phyloP scores from a whole-genome alignment of 2,797 vertebrate species.

The Poecilia picta region DNA sequence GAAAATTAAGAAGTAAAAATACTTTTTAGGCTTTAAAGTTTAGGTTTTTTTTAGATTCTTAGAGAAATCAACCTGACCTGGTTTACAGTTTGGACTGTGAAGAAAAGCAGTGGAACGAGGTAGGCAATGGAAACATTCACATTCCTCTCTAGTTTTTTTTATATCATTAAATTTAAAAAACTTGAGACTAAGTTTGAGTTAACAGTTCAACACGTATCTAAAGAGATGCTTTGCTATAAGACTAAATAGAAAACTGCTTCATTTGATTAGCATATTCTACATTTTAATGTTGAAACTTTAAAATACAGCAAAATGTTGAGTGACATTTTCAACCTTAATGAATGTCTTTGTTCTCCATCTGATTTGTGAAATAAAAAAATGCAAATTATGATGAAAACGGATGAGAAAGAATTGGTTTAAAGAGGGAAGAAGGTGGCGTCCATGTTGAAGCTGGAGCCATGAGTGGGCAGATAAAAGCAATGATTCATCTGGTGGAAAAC shows the following conservation, averaged over 20 bases:
- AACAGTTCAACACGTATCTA: neutral
- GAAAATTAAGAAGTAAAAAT: neutral
- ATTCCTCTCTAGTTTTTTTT: neutral
- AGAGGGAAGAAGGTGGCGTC: neutral
- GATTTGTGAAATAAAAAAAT: neutral
- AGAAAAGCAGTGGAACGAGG: slow-evolving; percentile 44
- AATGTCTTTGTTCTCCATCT: neutral
- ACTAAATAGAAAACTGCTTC: neutral
- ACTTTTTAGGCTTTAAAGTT: neutral
- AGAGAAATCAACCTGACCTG: slow-evolving; percentile 7
- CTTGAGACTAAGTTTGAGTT: neutral
- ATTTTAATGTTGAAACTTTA: neutral
- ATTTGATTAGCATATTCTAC: neutral
- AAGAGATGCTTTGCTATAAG: neutral
- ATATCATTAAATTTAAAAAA: neutral
- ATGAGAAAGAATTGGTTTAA: neutral
- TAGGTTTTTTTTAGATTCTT: neutral
- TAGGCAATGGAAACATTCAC: slow-evolving; percentile 44
- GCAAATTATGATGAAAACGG: neutral
- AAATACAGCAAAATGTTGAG: neutral
- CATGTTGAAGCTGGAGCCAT: neutral
- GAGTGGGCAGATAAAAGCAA: neutral
- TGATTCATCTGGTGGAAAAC: slow-evolving; percentile 2
- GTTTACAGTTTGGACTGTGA: slow-evolving; percentile 10
- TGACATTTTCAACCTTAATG: neutral